These are phyloP conservation scores for Calonectris borealis DNA, from an alignment of 2,113 vertebrate species.

Conservation along the genomic window DNA sequence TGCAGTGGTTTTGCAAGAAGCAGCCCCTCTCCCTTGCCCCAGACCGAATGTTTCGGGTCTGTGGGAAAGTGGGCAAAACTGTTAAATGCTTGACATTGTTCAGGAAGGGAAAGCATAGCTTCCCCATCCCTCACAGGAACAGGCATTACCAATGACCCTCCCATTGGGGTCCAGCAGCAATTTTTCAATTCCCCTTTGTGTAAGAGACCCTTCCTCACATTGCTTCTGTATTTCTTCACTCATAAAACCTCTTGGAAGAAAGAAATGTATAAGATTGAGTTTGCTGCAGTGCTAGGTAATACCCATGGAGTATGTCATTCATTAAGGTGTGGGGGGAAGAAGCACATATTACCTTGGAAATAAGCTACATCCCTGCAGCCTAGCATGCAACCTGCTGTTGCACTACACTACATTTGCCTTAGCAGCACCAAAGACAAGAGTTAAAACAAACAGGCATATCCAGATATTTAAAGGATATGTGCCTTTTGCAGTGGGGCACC, in stretches of 20 bases:
- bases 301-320: background rate
- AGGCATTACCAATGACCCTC: background rate
- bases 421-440: background rate
- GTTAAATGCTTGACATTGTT: background rate
- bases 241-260: background rate
- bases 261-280: background rate
- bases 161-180: background rate
- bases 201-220: background rate
- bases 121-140: fast-evolving
- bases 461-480: background rate
- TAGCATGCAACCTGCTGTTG: background rate
- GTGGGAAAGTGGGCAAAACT: background rate
- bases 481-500: background rate
- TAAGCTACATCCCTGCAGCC: background rate
- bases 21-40: background rate
- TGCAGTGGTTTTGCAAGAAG: background rate
- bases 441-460: background rate
- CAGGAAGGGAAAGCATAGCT: background rate
- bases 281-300: constrained; percentile 9
- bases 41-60: background rate
- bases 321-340: background rate
- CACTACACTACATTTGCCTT: background rate
- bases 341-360: background rate
- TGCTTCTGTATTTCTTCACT: background rate
- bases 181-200: background rate